Base-by-base conservation (phyloP, 2,888 invertebrate genomes). In the Bimastos eiseni region DNA sequence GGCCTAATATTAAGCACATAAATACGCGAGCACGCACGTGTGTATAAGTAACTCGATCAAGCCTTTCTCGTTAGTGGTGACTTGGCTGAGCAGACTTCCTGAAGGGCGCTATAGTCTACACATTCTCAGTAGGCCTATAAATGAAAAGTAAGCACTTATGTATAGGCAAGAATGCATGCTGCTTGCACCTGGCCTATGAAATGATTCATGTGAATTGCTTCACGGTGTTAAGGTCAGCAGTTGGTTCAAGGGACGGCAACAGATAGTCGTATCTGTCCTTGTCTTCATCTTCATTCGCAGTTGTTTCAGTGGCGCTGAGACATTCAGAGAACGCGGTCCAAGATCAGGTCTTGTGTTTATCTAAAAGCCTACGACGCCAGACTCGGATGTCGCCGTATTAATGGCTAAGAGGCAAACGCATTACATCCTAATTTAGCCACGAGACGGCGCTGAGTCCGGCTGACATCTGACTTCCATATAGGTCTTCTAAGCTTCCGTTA, bases 391-490 rank as follows among this genome's bases (percentile, higher is more conserved):
- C 5, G 70, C n/a, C 30, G 70, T n/a, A n/a, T 70, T 70, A 70
- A 70, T 70, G 70, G 70, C 70, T 70, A 11, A 70, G 70, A n/a
- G 8, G 70, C 30, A 70, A 70, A 8, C 11, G 70, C 70, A 70
- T 8, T 70, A n/a, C 70, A 70, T 70, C 70, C 70, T 70, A 70
- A 70, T 70, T 70, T 70, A 30, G 70, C 70, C n/a, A 11, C 30
- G 8, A 70, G 70, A 70, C n/a, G 70, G 70, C 70, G 11, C 30
- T 6, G 70, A 2, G 70, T 17, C 70, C 70, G 70, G 13, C 19
- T 70, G 70, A 70, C 70, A 70, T 70, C 70, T 70, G 70, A 70
- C 70, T 70, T 70, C 70, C n/a, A 70, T n/a, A n/a, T 70, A 70
- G 30, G 70, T n/a, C 55, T 17, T 30, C 49, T 49, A 4, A 70